Conservation (phyloP, 1,140 invertebrate genomes). For the Drosophila santomea region DNA sequence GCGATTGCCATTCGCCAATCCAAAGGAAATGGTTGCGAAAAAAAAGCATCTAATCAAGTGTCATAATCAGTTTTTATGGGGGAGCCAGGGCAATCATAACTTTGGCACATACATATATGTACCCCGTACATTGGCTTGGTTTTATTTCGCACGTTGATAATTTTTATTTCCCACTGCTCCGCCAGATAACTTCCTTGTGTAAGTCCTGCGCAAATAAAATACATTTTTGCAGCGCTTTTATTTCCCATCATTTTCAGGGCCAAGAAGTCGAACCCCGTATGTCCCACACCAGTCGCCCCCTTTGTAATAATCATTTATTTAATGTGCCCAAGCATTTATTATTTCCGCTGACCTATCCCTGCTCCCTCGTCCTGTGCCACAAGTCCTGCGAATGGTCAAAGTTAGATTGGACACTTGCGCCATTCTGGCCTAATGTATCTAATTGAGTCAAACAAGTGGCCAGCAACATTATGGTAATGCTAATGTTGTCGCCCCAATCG, state of each 20-base stretch:
- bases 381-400: constrained; percentile 66
- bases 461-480: constrained; percentile 49
- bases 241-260: constrained; percentile 47
- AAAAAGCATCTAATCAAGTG: constrained; percentile 72
- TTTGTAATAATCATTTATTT: constrained; percentile 80
- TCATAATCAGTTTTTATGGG: constrained; percentile 74
- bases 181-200: constrained; percentile 24
- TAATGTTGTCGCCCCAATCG: constrained; percentile 39
- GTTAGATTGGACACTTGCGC: constrained; percentile 80
- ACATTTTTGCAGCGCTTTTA: constrained; percentile 68
- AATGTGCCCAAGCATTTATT: constrained; percentile 75
- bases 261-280: constrained; percentile 6
- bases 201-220: constrained; percentile 71
- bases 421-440: constrained; percentile 72
- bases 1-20: constrained; percentile 35
- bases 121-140: constrained; percentile 34
- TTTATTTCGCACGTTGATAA: constrained; percentile 76
- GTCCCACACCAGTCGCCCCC: constrained; percentile 2
- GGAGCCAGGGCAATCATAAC: constrained; percentile 67
- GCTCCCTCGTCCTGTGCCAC: neutral
- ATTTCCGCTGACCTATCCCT: constrained; percentile 61
- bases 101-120: constrained; percentile 32
- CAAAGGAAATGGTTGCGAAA: constrained; percentile 20
- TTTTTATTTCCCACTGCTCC: constrained; percentile 68
- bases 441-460: constrained; percentile 76